Base-by-base conservation (phyloP, 2,797 vertebrate species). In the Sciurus carolinensis region DNA sequence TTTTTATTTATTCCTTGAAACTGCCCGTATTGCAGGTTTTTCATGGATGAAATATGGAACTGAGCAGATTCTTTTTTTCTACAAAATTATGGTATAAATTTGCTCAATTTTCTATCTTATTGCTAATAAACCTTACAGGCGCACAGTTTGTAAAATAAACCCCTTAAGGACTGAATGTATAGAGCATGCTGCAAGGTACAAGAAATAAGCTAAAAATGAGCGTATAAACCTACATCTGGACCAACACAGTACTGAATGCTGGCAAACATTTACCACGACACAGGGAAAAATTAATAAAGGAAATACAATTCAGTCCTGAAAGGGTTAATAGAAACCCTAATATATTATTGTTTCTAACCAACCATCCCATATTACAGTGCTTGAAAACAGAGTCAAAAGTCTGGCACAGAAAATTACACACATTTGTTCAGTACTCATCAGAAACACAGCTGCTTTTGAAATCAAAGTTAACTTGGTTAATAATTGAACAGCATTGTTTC, bases 91-190 rank as follows among this genome's bases (percentile, higher is more conserved):
- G 96, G 98, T 98, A 99, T 99, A 99, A 99, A 98, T 97, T 98
- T 98, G 99, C 99, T 99, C 98, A 96, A 99, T 99, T 98, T 99
- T 99, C 99, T 99, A 99, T 98, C 98, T 99, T 99, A 99, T 99
- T 99, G 99, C 99, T 99, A 99, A 99, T 98, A 98, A 99, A 99
- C 97, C 99, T 99, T 99, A 99, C 99, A 99, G 99, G 99, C 98
- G 99, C 99, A 99, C 99, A 99, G 98, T 99, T 99, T 99, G 99
- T 99, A 99, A 99, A 98, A 98, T 99, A 99, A 99, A 99, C 99
- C 99, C 98, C 99, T 99, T 99, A 99, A 99, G 99, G 99, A 99
- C 99, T 99, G 99, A 99, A 98, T 98, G 98, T 28, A 93, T 96
- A 98, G 39, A 98, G 95, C 97, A 96, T 97, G 98, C 98, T 98